Conservation (phyloP, 2,888 invertebrate species). For the Crocallis elinguaria region DNA sequence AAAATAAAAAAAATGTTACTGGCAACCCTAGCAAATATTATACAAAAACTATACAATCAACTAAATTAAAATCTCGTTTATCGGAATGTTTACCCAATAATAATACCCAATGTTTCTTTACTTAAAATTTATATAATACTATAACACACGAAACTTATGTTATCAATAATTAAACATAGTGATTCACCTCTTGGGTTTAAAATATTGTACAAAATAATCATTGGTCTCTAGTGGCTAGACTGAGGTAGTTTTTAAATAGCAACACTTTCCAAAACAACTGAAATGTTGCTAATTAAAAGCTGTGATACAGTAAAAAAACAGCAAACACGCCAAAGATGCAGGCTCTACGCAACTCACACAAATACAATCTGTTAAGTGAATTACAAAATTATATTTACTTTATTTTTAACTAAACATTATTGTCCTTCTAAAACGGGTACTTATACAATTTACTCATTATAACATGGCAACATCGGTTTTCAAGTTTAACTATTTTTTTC, state of each 20-base stretch:
- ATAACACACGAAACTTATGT: constrained; percentile 21
- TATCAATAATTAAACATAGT: too few species aligned
- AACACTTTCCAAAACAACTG: constrained; percentile 1
- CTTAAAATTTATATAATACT: constrained; percentile 47
- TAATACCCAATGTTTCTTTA: constrained; percentile 43
- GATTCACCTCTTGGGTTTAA: constrained; percentile 9
- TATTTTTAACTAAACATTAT: too few species aligned
- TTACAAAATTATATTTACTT: too few species aligned
- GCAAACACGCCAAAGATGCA: too few species aligned
- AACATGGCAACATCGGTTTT: too few species aligned
- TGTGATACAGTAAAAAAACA: not conserved
- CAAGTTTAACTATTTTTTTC: too few species aligned
- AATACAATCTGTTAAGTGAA: too few species aligned
- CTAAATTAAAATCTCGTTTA: constrained; percentile 41
- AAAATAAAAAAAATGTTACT: constrained; percentile 51
- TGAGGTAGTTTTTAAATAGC: not conserved
- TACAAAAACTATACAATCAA: constrained; percentile 21
- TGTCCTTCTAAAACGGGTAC: too few species aligned
- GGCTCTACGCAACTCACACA: too few species aligned
- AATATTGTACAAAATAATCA: constrained; percentile 11
- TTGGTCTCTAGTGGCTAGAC: constrained; percentile 10
- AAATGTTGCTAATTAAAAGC: not conserved
- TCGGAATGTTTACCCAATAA: constrained; percentile 53
- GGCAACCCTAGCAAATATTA: constrained; percentile 44
- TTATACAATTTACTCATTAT: too few species aligned